phyloP scores from a whole-genome alignment of 2,113 vertebrate genomes.

The Oenanthe oenanthe region DNA sequence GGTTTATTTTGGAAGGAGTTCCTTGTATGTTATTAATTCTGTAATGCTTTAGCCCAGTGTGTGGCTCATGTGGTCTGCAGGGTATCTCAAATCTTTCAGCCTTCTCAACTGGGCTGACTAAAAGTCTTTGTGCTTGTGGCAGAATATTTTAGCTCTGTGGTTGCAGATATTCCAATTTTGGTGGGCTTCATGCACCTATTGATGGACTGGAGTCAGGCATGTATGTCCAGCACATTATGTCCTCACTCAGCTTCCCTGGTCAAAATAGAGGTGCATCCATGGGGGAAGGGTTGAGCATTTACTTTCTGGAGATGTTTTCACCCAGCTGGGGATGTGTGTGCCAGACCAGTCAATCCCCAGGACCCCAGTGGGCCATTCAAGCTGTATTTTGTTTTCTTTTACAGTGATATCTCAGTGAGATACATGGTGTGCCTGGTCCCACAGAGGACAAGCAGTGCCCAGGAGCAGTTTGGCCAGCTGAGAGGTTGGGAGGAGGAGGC shows the following conservation, averaged over 20 bases:
- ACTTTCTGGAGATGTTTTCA: not conserved
- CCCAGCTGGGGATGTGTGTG: not conserved
- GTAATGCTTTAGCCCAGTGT: not conserved
- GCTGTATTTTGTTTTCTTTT: not conserved
- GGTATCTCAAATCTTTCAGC: not conserved
- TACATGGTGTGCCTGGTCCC: accelerated
- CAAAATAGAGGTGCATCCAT: not conserved
- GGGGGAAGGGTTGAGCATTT: accelerated
- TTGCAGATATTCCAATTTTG: not conserved
- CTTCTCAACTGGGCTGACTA: not conserved
- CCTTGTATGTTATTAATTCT: not conserved
- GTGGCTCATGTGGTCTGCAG: not conserved
- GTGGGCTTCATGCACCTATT: not conserved
- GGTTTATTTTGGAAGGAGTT: not conserved
- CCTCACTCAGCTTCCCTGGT: not conserved
- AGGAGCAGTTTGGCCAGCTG: not conserved
- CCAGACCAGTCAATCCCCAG: not conserved
- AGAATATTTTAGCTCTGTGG: not conserved
- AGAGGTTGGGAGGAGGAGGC: not conserved
- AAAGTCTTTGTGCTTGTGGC: accelerated
- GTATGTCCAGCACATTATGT: not conserved
- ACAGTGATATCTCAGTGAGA: accelerated
- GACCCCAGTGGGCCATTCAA: not conserved
- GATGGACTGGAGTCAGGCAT: not conserved
- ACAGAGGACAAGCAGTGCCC: not conserved